Percentiles rank a stretch among this genome's conserved stretches.
Conservation (phyloP, 2,888 invertebrate genomes). For the Orthosia gothica region DNA sequence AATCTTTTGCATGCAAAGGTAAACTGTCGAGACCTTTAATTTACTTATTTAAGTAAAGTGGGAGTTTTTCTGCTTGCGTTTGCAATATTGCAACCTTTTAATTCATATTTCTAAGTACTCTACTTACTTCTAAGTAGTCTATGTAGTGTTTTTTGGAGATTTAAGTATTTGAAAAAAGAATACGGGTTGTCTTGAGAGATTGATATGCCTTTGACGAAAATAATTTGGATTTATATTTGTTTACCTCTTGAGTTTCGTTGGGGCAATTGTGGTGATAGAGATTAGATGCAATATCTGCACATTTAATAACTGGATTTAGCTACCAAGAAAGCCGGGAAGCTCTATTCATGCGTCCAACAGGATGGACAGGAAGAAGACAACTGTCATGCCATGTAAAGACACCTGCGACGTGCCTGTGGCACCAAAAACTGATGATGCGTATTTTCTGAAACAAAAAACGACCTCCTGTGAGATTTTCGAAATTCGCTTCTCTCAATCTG, state of each 20-base stretch:
- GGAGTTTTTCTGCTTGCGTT: conserved; percentile 20
- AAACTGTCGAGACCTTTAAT: conserved; percentile 27
- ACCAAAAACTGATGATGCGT: neutral
- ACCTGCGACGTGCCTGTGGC: neutral
- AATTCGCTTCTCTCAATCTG: too few relatives aligned
- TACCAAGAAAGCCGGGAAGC: neutral
- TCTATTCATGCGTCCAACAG: neutral
- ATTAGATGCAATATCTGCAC: neutral
- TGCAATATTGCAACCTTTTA: conserved; percentile 27
- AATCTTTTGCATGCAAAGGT: conserved; percentile 29
- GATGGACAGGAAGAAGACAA: neutral
- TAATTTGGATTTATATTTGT: neutral
- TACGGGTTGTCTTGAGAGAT: too few relatives aligned
- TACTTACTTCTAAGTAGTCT: too few relatives aligned
- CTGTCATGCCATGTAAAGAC: neutral
- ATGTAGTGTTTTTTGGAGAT: neutral
- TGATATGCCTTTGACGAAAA: neutral
- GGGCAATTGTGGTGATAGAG: neutral
- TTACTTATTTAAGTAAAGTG: conserved; percentile 19
- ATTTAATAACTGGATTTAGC: neutral
- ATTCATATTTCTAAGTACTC: conserved; percentile 20
- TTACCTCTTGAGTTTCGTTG: neutral
- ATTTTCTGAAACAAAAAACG: neutral
- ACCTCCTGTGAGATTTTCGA: neutral
- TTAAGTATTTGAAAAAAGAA: neutral